These are phyloP conservation scores for Parotia lawesii DNA, from an alignment of 2,113 vertebrate genomes.

Conservation along the genomic window DNA sequence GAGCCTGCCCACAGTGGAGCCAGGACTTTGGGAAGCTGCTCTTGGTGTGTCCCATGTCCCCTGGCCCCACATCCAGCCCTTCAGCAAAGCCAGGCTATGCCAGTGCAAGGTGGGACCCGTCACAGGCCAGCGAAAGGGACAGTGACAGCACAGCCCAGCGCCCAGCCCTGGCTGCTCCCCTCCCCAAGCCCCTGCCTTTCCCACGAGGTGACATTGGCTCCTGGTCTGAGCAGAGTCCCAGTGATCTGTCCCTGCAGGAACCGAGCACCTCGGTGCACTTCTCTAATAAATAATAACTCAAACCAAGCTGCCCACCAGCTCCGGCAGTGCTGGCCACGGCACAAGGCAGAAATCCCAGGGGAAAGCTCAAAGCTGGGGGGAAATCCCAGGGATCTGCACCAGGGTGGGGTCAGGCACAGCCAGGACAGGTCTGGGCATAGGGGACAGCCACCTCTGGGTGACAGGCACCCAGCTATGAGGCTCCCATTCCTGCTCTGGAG, in stretches of 20 bases:
- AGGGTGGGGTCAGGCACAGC: not conserved
- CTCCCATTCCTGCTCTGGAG: not conserved
- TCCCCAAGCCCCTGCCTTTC: not conserved
- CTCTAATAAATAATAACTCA: not conserved
- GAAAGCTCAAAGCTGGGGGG: not conserved
- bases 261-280: not conserved
- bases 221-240: not conserved
- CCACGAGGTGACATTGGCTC: fast-evolving
- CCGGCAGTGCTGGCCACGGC: fast-evolving
- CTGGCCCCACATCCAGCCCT: not conserved
- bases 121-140: not conserved
- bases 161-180: not conserved
- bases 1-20: not conserved
- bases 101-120: not conserved
- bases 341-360: not conserved
- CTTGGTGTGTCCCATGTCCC: not conserved
- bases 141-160: not conserved
- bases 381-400: not conserved
- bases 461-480: not conserved
- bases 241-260: not conserved
- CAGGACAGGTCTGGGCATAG: not conserved
- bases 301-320: not conserved
- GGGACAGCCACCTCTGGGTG: not conserved
- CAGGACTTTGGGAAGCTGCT: not conserved
- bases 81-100: not conserved